Conservation (phyloP, 2,113 vertebrate genomes). For the Acanthisitta chloris region DNA sequence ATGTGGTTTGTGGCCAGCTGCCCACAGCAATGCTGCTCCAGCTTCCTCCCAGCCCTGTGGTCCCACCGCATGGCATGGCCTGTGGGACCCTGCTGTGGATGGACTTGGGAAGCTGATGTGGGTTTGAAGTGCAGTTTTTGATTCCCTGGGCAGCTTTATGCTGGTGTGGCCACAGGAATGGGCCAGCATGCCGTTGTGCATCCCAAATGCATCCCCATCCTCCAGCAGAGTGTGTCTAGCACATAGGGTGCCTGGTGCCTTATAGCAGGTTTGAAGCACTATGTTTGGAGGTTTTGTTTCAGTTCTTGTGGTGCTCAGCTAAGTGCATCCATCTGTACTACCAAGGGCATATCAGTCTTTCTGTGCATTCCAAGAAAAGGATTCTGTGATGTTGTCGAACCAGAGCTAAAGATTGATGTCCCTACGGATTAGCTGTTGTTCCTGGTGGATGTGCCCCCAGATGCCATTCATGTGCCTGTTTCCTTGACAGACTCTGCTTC, state of each 20-base stretch:
- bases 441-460: not conserved
- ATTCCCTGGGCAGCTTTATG: not conserved
- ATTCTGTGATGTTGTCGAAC: not conserved
- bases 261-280: accelerated
- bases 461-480: not conserved
- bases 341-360: not conserved
- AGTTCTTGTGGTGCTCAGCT: not conserved
- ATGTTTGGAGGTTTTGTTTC: not conserved
- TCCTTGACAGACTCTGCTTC: not conserved
- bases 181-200: accelerated
- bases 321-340: not conserved
- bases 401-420: not conserved
- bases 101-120: not conserved
- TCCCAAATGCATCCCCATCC: not conserved
- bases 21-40: accelerated
- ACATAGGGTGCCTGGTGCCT: not conserved
- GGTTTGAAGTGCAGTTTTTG: not conserved
- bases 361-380: not conserved
- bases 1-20: not conserved
- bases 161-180: not conserved
- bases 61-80: accelerated
- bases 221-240: accelerated
- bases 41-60: not conserved
- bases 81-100: not conserved
- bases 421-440: not conserved